phyloP scores from a whole-genome alignment of 2,113 vertebrate genomes.

The Gallinago paraguaiae region DNA sequence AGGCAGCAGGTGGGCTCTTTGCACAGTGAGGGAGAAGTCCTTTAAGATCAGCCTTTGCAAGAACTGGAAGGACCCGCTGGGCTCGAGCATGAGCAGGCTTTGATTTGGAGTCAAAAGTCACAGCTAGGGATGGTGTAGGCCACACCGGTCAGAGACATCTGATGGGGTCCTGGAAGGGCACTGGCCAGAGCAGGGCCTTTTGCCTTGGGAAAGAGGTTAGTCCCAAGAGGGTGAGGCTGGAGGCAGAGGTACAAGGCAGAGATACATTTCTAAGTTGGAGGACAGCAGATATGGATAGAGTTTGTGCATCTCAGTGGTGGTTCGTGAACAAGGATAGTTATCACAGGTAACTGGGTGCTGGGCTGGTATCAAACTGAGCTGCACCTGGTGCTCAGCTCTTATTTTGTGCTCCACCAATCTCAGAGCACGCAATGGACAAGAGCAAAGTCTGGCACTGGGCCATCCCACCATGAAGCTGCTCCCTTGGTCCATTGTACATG shows the following conservation, averaged over 20 bases:
- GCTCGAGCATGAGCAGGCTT: neutral
- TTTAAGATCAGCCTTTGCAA: neutral
- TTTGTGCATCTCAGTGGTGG: fast-evolving
- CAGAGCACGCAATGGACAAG: neutral
- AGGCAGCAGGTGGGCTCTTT: constrained; percentile 47
- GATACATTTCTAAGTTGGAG: neutral
- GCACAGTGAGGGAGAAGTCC: neutral
- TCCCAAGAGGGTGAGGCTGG: neutral
- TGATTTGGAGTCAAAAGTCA: neutral
- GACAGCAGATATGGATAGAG: neutral
- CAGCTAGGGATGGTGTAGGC: too few species aligned
- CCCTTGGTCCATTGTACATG: neutral
- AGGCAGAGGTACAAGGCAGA: neutral
- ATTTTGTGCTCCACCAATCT: fast-evolving
- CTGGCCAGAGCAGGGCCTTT: neutral
- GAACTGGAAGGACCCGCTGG: neutral
- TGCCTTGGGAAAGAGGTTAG: neutral
- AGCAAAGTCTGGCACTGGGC: neutral
- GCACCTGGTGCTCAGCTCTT: neutral
- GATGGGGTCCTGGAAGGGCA: neutral
- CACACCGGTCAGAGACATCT: neutral
- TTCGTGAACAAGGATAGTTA: neutral
- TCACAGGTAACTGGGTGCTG: neutral
- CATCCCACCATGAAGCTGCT: neutral
- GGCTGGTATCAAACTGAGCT: neutral